Evolutionary conservation across 1,140 invertebrate species (phyloP).

Genomic region (Parapsyche elsis): DNA sequence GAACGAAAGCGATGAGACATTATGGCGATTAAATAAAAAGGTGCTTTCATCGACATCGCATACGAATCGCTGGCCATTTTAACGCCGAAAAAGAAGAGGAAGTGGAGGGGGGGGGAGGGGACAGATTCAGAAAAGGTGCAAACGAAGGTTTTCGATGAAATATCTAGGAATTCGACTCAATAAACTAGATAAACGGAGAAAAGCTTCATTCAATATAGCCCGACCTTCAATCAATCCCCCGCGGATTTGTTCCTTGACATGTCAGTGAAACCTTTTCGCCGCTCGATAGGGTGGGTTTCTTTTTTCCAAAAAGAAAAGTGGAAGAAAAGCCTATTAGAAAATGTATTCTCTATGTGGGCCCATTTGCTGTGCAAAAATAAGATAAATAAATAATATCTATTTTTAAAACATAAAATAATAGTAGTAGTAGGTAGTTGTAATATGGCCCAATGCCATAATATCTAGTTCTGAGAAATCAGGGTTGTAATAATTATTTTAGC

Average conservation of each 20-base stretch:
- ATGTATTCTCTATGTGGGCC: too few species aligned
- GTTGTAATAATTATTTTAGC: too few species aligned
- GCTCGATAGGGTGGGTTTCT: not conserved
- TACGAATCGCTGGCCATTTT: not conserved
- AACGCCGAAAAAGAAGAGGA: too few species aligned
- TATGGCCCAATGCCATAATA: too few species aligned
- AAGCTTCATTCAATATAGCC: conserved; percentile 1
- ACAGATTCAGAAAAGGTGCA: not conserved
- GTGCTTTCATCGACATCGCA: not conserved
- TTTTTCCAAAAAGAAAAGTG: not conserved
- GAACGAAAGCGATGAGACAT: conserved; percentile 1
- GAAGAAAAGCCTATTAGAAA: too few species aligned
- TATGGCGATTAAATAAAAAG: not conserved
- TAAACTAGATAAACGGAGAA: conserved; percentile 8
- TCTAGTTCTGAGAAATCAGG: too few species aligned
- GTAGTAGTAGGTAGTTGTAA: too few species aligned
- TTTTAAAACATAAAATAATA: too few species aligned
- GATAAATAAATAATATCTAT: too few species aligned
- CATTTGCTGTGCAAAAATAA: too few species aligned
- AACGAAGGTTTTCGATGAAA: not conserved
- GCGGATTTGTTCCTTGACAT: conserved; percentile 3
- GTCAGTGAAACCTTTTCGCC: not conserved
- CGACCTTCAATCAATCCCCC: not conserved
- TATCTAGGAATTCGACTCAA: conserved; percentile 2
- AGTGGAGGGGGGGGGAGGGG: not conserved